These are phyloP conservation scores for Hypercompe scribonia DNA, from an alignment of 2,888 invertebrate species.

Conservation along the genomic window DNA sequence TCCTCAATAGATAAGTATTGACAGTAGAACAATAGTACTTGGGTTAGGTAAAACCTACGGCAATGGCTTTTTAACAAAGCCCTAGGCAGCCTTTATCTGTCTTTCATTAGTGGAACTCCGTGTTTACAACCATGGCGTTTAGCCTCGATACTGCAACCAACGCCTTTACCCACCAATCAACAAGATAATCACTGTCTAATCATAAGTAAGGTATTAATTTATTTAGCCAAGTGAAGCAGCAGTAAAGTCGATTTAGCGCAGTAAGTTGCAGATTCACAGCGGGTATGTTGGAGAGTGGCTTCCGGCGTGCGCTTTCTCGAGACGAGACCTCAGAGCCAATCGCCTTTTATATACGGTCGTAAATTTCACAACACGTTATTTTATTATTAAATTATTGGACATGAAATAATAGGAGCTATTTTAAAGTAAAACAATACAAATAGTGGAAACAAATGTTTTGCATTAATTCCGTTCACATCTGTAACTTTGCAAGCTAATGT, in stretches of 20 bases:
- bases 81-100: conserved; percentile 29
- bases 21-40: not conserved
- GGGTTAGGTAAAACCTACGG: not conserved
- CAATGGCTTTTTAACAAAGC: conserved; percentile 16
- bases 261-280: conserved; percentile 63
- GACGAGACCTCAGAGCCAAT: conserved; percentile 60
- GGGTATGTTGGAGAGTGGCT: conserved; percentile 54
- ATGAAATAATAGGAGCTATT: conserved; percentile 27
- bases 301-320: conserved; percentile 67
- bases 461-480: conserved; percentile 19
- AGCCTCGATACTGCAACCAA: conserved; percentile 58
- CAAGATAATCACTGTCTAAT: conserved; percentile 66
- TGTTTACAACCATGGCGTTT: conserved; percentile 42
- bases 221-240: conserved; percentile 58
- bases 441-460: conserved; percentile 19
- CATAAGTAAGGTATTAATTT: conserved; percentile 63
- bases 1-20: not conserved
- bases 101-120: conserved; percentile 40
- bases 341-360: conserved; percentile 57
- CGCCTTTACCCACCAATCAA: conserved; percentile 64
- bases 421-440: conserved; percentile 26
- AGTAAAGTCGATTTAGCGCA: conserved; percentile 59
- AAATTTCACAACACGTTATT: conserved; percentile 55
- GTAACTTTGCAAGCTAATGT: conserved; percentile 13
- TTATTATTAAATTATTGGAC: conserved; percentile 49